phyloP scores from a whole-genome alignment of 2,888 invertebrate genomes.

The Zygogramma bicolorata region DNA sequence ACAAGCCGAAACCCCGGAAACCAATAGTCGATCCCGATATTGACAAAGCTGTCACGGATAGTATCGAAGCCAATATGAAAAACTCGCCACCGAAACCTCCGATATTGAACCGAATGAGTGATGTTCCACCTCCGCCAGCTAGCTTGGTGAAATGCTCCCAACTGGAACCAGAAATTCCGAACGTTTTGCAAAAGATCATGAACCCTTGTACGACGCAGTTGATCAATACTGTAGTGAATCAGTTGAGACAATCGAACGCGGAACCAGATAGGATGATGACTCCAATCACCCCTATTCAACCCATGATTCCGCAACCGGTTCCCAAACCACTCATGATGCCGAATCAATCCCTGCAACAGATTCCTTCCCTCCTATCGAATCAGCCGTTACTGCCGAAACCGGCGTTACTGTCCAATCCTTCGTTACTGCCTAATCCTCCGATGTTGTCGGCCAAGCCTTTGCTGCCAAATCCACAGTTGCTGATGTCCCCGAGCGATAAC shows the following conservation, averaged over 20 bases:
- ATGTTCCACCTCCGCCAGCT: constrained; percentile 41
- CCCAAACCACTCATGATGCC: not conserved
- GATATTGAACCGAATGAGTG: constrained; percentile 26
- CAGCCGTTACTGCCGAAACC: constrained; percentile 5
- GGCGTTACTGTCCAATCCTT: constrained; percentile 5
- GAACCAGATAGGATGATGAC: constrained; percentile 17
- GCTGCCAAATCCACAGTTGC: constrained; percentile 9
- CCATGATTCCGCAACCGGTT: not conserved
- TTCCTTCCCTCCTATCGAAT: constrained; percentile 11
- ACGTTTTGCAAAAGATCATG: constrained; percentile 23
- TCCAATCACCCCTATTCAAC: not conserved
- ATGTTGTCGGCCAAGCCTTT: not conserved
- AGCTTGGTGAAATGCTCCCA: constrained; percentile 38
- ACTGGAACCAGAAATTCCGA: constrained; percentile 31
- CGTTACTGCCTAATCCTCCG: not conserved
- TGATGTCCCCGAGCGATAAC: constrained; percentile 35
- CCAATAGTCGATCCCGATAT: constrained; percentile 51
- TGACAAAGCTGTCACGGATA: constrained; percentile 57
- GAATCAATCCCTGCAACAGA: not conserved
- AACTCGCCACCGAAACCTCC: constrained; percentile 43
- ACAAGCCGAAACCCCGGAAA: constrained; percentile 66
- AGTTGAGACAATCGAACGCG: constrained; percentile 26
- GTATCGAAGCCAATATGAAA: constrained; percentile 53
- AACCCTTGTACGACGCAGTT: constrained; percentile 44
- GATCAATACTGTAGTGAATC: constrained; percentile 45